Conservation (phyloP, 2,888 invertebrate species). For the Coelogynopora nodosa region DNA sequence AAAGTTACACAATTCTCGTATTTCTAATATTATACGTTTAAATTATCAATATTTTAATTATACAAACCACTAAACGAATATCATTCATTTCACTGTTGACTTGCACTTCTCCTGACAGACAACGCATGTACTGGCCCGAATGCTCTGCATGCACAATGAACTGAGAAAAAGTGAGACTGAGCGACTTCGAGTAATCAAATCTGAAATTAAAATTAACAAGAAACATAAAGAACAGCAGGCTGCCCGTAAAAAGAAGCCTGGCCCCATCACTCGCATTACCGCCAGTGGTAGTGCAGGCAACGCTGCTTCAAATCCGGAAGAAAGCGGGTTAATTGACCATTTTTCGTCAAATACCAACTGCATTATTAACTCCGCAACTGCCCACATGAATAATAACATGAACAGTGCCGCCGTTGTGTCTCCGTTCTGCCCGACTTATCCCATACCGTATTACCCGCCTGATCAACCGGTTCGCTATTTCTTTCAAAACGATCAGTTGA, state of each 20-base stretch:
- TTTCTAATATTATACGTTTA: no score
- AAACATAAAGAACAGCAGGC: conserved; percentile 21
- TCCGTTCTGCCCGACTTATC: neutral
- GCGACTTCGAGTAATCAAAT: conserved; percentile 36
- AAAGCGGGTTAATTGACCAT: neutral
- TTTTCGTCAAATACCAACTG: neutral
- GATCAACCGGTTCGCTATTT: neutral
- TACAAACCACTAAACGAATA: no score
- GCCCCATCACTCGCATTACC: neutral
- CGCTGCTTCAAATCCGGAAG: neutral
- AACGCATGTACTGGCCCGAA: neutral
- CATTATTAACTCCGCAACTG: neutral
- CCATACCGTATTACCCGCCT: neutral
- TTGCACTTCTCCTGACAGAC: no score
- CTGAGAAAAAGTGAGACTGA: conserved; percentile 26
- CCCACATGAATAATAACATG: neutral
- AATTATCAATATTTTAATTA: no score
- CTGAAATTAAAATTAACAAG: conserved; percentile 42
- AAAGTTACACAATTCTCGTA: no score
- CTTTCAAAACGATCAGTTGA: neutral
- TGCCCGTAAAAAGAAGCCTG: neutral
- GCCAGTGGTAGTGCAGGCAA: neutral
- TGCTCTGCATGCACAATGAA: conserved; percentile 23
- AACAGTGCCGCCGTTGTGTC: neutral
- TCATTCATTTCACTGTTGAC: no score